Evolutionary conservation across 2,113 vertebrate species (phyloP), one percentile per base, ranked within the genome.

Genomic region (Hucho hucho): DNA sequence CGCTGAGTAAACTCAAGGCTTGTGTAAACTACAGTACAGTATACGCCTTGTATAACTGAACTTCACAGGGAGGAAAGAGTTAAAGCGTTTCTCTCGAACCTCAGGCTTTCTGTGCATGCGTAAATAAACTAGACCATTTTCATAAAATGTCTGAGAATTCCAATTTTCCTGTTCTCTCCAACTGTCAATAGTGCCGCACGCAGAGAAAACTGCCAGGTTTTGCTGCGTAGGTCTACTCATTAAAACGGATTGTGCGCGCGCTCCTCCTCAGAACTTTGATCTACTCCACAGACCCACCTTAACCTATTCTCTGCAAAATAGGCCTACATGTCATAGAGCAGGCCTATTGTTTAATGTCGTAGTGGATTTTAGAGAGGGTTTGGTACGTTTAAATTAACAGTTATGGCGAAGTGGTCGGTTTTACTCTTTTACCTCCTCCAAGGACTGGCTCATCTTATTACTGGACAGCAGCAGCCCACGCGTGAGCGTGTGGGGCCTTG

Each of bases 351-450:
- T 24, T 72, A 64, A 16, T 37, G 32, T 20, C 46, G 65, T 46
- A 22, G 1, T 67, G 37, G 9, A 2, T 43, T 25, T 16, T 1
- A 1, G 3, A 20, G 5, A 32, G n/a, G 20, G 4, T 53, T 70
- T 64, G 28, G 59, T 25, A 3, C 16, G 3, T 77, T 85, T 68
- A 22, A 11, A 18, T 53, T 18, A 53, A 53, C 73, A 77, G 78
- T 78, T 65, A 94, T 94, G 92, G 84, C 82, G 49, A 87, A 87
- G 64, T 81, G 79, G 24, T 79, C 78, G 25, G 37, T 89, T 70
- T 68, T 89, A 29, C 67, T 87, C 66, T 71, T 91, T 12, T 90
- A 81, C 68, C 47, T 91, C 66, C 79, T 87, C 75, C 87, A 88
- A 61, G 87, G 82, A 77, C 70, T 90, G 24, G 64, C 85, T 64